Base-by-base conservation (phyloP, 2,888 invertebrate genomes). In the Fragum whitleyi region DNA sequence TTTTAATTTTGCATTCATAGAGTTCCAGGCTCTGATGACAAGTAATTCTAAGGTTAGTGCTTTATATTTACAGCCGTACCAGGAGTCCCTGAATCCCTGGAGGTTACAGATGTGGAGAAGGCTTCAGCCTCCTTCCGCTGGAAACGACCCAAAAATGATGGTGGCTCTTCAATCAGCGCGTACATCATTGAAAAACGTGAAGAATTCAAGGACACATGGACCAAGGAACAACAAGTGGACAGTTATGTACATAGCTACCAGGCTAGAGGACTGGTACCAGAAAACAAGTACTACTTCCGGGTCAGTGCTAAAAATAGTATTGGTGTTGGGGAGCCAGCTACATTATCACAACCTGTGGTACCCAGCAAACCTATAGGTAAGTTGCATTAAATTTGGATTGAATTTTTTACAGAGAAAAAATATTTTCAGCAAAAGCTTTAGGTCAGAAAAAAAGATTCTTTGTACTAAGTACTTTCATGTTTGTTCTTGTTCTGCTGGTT, bases 291-390 rank as follows among this genome's bases (percentile, higher is more conserved):
- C 76, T 88, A 89, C 85, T 94, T 94, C 90, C 82, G 93, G 67
- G 91, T 94, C 29, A 87, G 88, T 39, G 93, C 94, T 32, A 92
- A 91, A 83, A 94, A 94, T 79, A 86, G 86, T 57, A 87, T 88
- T 57, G 92, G 92, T 26, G 74, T 86, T 65, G 88, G 91, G 32
- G 81, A 87, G 69, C 90, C 92, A 67, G 86, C 83, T 55, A 88
- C 90, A 75, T 79, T 91, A 36, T 85, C 82, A 71, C 83, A 88
- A 16, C 83, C 91, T 19, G 87, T 93, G 51, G 80, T 89, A 26
- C 90, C 92, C 36, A 86, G 90, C 76, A 91, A 87, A 84, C 89
- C 90, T 62, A 83, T 86, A 91, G 97, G 98, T 98, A 95, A 96
- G 97, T 96, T 19, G 9, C 32, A 6, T 36, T 36, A 3, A 36